Evolutionary conservation across 2,797 vertebrate genomes (phyloP).

Genomic region (Hippopotamyrus pictus): DNA sequence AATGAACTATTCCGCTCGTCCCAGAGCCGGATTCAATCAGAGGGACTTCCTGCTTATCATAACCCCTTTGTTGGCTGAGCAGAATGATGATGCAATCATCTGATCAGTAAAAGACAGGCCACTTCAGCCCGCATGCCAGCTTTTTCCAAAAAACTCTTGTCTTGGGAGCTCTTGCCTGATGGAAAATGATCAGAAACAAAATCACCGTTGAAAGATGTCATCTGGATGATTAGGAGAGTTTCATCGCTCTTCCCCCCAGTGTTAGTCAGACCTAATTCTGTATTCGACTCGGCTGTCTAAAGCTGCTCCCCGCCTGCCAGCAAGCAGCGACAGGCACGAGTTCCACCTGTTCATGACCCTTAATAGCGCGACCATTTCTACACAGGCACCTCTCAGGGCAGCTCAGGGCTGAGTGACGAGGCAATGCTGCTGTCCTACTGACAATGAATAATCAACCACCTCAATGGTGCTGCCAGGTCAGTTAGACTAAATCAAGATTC

Average conservation of each 20-base stretch:
- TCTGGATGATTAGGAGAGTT: background rate
- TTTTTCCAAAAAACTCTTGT: background rate
- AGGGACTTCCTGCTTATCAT: background rate
- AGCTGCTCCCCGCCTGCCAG: background rate
- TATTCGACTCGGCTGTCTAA: background rate
- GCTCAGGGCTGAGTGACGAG: background rate
- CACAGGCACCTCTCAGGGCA: background rate
- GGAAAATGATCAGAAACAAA: conserved; percentile 5
- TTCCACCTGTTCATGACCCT: background rate
- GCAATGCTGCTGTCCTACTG: background rate
- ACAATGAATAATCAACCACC: background rate
- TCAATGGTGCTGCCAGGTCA: background rate
- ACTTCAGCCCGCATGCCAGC: background rate
- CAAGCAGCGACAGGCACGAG: background rate
- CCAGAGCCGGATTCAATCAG: background rate
- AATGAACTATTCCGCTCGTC: background rate
- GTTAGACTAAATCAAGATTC: background rate
- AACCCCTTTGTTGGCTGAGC: background rate
- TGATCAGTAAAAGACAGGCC: background rate
- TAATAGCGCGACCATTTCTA: background rate
- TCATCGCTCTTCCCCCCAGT: background rate
- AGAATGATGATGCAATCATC: background rate
- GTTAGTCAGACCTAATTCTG: background rate
- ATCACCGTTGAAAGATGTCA: conserved; percentile 8
- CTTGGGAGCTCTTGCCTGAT: background rate